These are phyloP conservation scores for Brachirus orientalis DNA, from an alignment of 2,113 vertebrate species.

Conservation along the genomic window DNA sequence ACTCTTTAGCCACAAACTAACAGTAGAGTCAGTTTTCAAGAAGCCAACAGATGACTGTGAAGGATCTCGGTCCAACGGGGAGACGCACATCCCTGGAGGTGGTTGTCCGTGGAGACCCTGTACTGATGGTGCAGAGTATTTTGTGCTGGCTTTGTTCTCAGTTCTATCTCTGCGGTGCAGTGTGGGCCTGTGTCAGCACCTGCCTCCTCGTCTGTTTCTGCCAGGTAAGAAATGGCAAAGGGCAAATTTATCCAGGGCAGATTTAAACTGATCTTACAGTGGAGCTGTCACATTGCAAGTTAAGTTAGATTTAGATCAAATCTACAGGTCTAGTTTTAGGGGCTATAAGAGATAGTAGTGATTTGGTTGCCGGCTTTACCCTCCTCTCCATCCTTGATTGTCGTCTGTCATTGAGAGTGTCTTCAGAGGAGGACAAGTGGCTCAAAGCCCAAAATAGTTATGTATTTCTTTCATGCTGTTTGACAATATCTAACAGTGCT, in stretches of 20 bases:
- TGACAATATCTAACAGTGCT: no score
- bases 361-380: conserved; percentile 10
- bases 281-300: no score
- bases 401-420: no score
- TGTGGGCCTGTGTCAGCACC: conserved; percentile 42
- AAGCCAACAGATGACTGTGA: conserved; percentile 13
- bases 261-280: no score
- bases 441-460: no score
- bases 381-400: neutral
- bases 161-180: conserved; percentile 18
- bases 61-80: neutral
- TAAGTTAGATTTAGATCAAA: no score
- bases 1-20: conserved; percentile 4
- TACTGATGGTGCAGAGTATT: conserved; percentile 36
- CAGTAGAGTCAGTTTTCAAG: neutral
- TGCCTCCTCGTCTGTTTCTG: conserved; percentile 49
- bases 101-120: conserved; percentile 7
- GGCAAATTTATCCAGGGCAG: neutral
- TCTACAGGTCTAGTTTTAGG: neutral
- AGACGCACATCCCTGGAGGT: conserved; percentile 5
- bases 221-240: conserved; percentile 53
- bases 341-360: conserved; percentile 33
- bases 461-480: no score
- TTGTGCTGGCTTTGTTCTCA: conserved; percentile 49
- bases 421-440: no score